Evolutionary conservation across 2,113 vertebrate genomes (phyloP).

Genomic region (Pseudorhombus dupliciocellatus): DNA sequence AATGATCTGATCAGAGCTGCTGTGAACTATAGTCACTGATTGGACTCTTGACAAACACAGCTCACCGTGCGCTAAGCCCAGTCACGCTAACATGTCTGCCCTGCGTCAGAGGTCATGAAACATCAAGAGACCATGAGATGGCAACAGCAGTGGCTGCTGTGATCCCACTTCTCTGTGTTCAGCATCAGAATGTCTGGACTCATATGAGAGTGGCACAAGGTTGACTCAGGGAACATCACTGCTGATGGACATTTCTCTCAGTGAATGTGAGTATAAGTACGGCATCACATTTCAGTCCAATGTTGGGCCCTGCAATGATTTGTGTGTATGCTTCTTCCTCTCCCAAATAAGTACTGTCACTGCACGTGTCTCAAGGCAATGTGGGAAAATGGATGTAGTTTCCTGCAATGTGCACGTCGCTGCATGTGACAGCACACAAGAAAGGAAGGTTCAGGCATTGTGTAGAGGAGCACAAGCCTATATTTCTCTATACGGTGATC

Average conservation of each 20-base stretch:
- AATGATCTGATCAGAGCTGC: not conserved
- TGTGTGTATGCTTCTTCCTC: not conserved
- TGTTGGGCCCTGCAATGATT: not conserved
- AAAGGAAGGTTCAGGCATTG: not conserved
- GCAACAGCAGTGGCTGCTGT: not conserved
- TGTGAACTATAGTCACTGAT: conserved; percentile 55
- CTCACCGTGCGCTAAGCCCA: not conserved
- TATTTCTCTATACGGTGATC: not conserved
- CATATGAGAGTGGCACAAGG: not conserved
- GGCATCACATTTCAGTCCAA: conserved; percentile 34
- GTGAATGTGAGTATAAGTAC: not conserved
- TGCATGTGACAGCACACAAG: conserved; percentile 8
- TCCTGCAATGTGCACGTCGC: conserved; percentile 35
- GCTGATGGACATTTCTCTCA: not conserved
- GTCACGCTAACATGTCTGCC: conserved; percentile 6
- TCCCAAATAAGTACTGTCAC: conserved; percentile 22
- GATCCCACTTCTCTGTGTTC: not conserved
- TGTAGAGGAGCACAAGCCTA: not conserved
- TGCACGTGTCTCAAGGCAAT: conserved; percentile 15
- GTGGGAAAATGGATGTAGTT: conserved; percentile 4
- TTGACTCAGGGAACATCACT: not conserved
- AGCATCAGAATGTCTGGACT: not conserved
- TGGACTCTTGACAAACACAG: conserved; percentile 45
- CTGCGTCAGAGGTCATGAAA: not conserved
- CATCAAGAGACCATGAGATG: conserved; percentile 4